Base-by-base conservation (phyloP, 2,888 invertebrate species). In the Podotricha telesiphe region DNA sequence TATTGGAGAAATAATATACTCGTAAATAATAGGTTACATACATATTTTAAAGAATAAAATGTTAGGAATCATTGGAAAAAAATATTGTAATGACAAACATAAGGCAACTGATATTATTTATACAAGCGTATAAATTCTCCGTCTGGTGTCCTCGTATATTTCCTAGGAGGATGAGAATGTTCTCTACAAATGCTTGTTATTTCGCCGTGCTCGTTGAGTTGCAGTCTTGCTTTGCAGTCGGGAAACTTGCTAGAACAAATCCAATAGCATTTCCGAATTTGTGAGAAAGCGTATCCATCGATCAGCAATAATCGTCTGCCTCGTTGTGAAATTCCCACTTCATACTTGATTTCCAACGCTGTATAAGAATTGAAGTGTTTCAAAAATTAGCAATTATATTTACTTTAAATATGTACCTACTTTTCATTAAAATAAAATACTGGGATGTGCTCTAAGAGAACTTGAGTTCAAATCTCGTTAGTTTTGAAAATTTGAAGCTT, bases 261-360 rank as follows among this genome's bases (percentile, higher is more conserved):
- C 83, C 84, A 85, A 15, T 68, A 63, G 4, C 58, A 73, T 0
- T 47, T 34, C 5, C 69, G 75, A 0, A 67, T 64, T 67, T 75
- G 73, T 0, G 75, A 71, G 50, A 79, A 86, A 0, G 86, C 84
- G 51, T 79, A 83, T 1, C 81, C 82, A 1, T 77, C 77, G 10
- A 81, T 53, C 0, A 84, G 69, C 7, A 74, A 76, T 0, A 84
- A 75, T n/a, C 76, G 69, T 64, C 71, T 81, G 0, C 85, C 86
- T 62, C 77, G 72, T 68, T 83, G 82, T 0, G 83, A 82, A 19
- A 61, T 73, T n/a, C 80, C 72, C 11, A 77, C 78, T 51, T 75
- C 71, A 62, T 77, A 80, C 8, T 62, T 20, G 42, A 66, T 62
- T 20, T 51, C 76, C 75, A 65, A 40, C 34, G 47, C 64, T 50